phyloP scores from a whole-genome alignment of 1,140 invertebrate genomes.

The Wiebesia pumilae region DNA sequence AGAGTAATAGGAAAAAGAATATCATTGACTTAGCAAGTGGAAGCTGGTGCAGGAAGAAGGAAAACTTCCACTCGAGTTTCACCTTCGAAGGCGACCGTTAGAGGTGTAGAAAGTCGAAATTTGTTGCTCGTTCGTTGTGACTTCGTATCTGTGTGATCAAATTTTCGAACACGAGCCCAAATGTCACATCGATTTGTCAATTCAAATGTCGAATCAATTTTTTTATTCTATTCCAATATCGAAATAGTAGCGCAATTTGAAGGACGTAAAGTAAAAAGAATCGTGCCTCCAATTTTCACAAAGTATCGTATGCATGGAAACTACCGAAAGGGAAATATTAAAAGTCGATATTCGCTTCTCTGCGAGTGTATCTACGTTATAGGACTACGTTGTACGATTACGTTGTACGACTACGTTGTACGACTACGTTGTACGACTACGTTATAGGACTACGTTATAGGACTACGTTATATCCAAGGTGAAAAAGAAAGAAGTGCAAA shows the following conservation, averaged over 20 bases:
- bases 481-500: not conserved
- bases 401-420: not conserved
- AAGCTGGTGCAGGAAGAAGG: too few species aligned
- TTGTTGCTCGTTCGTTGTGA: too few species aligned
- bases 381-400: not conserved
- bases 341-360: conserved; percentile 8
- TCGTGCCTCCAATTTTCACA: not conserved
- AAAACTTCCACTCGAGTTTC: too few species aligned
- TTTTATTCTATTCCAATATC: not conserved
- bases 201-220: too few species aligned
- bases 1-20: not conserved
- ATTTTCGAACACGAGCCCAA: too few species aligned
- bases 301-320: not conserved
- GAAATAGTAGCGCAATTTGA: not conserved
- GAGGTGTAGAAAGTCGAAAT: too few species aligned
- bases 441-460: not conserved
- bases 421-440: not conserved
- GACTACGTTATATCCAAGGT: not conserved
- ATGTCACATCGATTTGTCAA: too few species aligned
- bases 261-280: not conserved
- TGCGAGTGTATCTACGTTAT: not conserved
- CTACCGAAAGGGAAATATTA: not conserved
- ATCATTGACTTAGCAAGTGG: not conserved
- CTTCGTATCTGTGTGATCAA: too few species aligned
- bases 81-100: too few species aligned